Percentiles rank a stretch among this genome's conserved stretches.
Evolutionary conservation across 2,113 vertebrate species (phyloP).

Genomic region (Hiodon alosoides): DNA sequence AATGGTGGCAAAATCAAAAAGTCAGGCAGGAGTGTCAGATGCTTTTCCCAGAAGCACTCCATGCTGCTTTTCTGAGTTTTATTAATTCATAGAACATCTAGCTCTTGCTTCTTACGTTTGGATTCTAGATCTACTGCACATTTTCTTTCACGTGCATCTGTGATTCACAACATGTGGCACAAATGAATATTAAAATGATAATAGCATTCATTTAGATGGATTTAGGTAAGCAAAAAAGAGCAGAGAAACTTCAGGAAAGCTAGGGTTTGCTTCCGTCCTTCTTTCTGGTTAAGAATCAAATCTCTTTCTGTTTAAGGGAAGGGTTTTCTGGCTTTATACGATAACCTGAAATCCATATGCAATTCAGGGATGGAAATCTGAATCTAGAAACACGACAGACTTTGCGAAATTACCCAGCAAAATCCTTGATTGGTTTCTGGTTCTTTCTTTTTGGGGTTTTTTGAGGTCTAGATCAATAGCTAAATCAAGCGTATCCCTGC

Average conservation of each 20-base stretch:
- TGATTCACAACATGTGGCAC: slow-evolving; percentile 18
- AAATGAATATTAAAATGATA: slow-evolving; percentile 24
- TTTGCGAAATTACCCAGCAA: too few species aligned
- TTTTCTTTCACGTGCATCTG: not conserved
- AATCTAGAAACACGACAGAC: not conserved
- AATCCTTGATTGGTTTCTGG: too few species aligned
- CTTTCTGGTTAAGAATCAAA: not conserved
- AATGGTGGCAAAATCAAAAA: not conserved
- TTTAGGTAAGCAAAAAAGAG: slow-evolving; percentile 28
- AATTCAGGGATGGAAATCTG: not conserved
- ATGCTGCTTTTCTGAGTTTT: not conserved
- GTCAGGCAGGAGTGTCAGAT: not conserved
- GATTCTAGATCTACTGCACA: not conserved
- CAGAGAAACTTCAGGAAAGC: not conserved
- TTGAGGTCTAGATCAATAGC: too few species aligned
- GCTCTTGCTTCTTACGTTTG: not conserved
- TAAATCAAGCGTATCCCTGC: too few species aligned
- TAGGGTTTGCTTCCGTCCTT: not conserved
- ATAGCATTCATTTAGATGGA: slow-evolving; percentile 29
- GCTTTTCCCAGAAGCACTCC: not conserved
- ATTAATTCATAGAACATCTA: not conserved
- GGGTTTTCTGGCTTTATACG: not conserved
- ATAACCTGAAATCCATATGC: not conserved
- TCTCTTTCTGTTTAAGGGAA: not conserved
- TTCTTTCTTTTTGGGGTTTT: too few species aligned